Evolutionary conservation across 2,888 invertebrate species (phyloP), one percentile per base, ranked within the genome.

Genomic region (Elaeidobius kamerunicus): DNA sequence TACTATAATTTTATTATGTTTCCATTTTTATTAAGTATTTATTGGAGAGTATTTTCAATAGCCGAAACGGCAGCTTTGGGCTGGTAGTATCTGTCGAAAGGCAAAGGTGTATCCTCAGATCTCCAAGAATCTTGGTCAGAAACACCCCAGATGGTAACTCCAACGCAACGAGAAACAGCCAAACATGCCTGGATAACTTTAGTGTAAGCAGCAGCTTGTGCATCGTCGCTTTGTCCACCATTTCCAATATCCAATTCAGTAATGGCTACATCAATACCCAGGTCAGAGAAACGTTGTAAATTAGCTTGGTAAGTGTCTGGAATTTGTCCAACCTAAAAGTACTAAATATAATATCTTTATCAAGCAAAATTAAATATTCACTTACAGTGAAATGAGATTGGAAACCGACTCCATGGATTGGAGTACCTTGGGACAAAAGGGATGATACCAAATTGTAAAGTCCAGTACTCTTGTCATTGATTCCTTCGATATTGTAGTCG

Each of bases 321-420:
- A 2, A 40, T 19, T 40, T 40, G 40, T 20, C 40, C 40, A 18
- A 34, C 34, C 34, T 34, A 2, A 3, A 3, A 34, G 2, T 14
- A n/a, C 12, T 14, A 34, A 34, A 3, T 34, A 11, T 12, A 6
- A 14, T 34, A 34, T 6, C 34, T 7, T 12, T n/a, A n/a, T n/a
- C 23, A 9, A 6, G 23, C 23, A 9, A 6, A 6, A 23, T 23
- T 23, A n/a, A n/a, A n/a, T n/a, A n/a, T n/a, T n/a, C n/a, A n/a
- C 23, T 23, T 23, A 38, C 40, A 2, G 40, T 23, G 23, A 40
- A 40, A 20, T 40, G 40, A 18, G 40, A 20, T 20, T 40, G 40
- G 14, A 40, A 40, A 40, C 40, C 40, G 15, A 40, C 40, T 18
- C 40, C 40, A 20, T 40, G 40, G 23, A 40, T 40, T 3, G 40